phyloP scores from a whole-genome alignment of 2,888 invertebrate species.

The Xestia sexstrigata region DNA sequence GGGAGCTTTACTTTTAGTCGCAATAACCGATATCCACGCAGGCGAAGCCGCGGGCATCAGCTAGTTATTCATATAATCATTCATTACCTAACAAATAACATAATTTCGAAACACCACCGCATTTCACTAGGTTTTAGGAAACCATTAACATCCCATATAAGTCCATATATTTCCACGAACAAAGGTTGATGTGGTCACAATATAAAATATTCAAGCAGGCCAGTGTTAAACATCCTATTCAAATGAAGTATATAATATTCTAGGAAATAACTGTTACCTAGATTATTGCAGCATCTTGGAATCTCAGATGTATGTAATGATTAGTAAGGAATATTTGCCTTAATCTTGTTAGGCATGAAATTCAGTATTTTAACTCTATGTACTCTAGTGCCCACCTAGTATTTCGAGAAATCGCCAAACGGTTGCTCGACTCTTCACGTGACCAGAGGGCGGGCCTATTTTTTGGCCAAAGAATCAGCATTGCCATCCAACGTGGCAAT shows the following conservation, averaged over 20 bases:
- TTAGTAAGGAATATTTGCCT: no score
- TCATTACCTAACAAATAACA: not conserved
- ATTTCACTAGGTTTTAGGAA: constrained; percentile 28
- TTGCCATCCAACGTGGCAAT: no score
- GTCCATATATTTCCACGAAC: constrained; percentile 16
- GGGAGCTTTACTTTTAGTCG: no score
- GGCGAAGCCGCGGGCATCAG: no score
- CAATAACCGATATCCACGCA: no score
- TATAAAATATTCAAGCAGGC: constrained; percentile 38
- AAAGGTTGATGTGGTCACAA: constrained; percentile 22
- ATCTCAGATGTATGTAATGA: not conserved
- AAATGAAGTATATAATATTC: constrained; percentile 44
- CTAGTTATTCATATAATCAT: not conserved
- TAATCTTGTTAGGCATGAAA: no score
- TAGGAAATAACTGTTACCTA: constrained; percentile 38
- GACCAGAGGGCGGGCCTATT: no score
- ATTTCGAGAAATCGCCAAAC: no score
- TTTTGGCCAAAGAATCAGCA: no score
- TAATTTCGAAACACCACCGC: constrained; percentile 5
- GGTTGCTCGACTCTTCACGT: no score
- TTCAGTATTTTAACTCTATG: no score
- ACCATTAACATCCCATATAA: constrained; percentile 14
- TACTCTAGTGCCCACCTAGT: no score
- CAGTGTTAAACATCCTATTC: constrained; percentile 47
- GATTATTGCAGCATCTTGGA: constrained; percentile 43